A percentile compares a stretch with the other conserved stretches of the same genome.
phyloP scores from a whole-genome alignment of 2,888 invertebrate species.

The Melieria omissa region DNA sequence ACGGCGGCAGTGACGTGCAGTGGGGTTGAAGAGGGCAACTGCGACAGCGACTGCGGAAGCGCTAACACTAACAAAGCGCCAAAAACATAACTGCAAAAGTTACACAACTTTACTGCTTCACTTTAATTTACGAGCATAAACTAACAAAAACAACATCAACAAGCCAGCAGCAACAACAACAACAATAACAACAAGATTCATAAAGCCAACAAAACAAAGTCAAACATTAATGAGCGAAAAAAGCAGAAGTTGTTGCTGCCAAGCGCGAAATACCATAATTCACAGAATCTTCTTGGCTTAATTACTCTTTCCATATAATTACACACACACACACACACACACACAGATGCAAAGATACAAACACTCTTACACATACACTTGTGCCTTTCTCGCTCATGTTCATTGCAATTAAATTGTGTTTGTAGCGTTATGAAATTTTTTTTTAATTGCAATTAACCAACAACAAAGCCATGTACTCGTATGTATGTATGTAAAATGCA shows the following conservation, averaged over 20 bases:
- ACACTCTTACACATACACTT: neutral
- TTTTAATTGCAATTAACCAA: no score
- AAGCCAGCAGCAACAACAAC: constrained; percentile 5
- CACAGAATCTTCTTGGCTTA: constrained; percentile 4
- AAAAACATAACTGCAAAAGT: neutral
- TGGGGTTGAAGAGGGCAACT: no score
- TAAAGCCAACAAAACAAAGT: neutral
- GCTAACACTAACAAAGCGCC: no score
- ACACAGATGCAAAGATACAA: neutral
- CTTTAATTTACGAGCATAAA: constrained; percentile 1
- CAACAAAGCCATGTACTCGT: no score
- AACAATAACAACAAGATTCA: constrained; percentile 2
- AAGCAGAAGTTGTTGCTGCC: no score
- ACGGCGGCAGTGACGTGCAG: no score
- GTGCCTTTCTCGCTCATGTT: no score
- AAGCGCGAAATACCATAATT: neutral
- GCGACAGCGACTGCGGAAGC: no score
- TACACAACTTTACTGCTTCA: constrained; percentile 1
- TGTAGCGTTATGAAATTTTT: no score
- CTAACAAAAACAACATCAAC: neutral
- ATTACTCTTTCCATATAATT: constrained; percentile 6
- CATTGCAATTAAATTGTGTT: no score
- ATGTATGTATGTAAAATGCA: no score
- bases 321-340: neutral
- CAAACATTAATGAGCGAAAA: neutral